Percentiles rank a stretch among this genome's conserved stretches.
Conservation (phyloP, 2,113 vertebrate genomes). For the Blennius ocellaris region DNA sequence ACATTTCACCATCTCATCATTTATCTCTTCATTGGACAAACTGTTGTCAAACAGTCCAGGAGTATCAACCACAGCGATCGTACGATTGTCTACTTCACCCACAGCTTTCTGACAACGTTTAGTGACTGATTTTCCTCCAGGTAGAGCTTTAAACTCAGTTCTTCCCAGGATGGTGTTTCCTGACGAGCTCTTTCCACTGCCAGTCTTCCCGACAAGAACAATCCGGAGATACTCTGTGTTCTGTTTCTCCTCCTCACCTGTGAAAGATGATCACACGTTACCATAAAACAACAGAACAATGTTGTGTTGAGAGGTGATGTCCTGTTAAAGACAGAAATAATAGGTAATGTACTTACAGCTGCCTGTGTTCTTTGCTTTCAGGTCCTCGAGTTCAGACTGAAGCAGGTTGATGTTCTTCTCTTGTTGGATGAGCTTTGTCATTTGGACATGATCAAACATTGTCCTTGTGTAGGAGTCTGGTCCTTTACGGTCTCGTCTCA, state of each 20-base stretch:
- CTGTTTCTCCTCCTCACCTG: background rate
- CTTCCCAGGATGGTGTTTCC: too few relatives aligned
- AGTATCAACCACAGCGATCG: constrained; percentile 34
- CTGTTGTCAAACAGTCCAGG: constrained; percentile 20
- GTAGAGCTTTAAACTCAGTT: background rate
- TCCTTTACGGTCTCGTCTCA: background rate
- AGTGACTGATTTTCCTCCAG: constrained; percentile 5
- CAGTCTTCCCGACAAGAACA: constrained; percentile 38
- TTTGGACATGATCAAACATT: background rate
- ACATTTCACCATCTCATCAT: constrained; percentile 31
- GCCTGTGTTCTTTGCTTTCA: background rate
- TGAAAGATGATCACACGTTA: too few relatives aligned
- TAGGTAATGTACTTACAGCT: background rate
- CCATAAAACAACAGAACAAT: background rate
- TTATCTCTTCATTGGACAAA: background rate
- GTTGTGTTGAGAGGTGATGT: background rate
- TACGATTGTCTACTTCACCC: background rate
- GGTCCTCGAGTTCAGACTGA: background rate
- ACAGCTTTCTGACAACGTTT: constrained; percentile 10
- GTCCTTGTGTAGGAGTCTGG: background rate
- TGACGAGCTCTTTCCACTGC: constrained; percentile 33
- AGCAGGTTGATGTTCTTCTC: background rate
- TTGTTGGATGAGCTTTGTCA: background rate
- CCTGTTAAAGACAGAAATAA: background rate
- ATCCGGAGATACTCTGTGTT: constrained; percentile 35